Conservation (phyloP, 2,797 vertebrate species). For the Phrynocephalus forsythii region DNA sequence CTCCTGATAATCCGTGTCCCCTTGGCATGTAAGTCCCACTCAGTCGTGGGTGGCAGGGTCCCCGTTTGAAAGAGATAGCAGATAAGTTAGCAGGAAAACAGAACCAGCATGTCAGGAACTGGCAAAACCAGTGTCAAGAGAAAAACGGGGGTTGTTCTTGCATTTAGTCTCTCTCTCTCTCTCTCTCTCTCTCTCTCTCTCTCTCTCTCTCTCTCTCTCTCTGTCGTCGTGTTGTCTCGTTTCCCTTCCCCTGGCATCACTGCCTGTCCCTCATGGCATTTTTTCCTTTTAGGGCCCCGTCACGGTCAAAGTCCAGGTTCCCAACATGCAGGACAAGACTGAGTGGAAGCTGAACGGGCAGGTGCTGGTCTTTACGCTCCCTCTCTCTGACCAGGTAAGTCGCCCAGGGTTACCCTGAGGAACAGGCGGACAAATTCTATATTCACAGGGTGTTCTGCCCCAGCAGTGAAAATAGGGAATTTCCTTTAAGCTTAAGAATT, state of each 20-base stretch:
- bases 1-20: too few species aligned
- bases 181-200: too few species aligned
- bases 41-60: too few species aligned
- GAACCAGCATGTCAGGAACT: background rate
- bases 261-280: background rate
- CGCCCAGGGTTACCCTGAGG: background rate
- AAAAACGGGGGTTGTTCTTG: background rate
- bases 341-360: conserved; percentile 99
- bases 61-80: background rate
- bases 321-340: conserved; percentile 99
- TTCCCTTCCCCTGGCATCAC: background rate
- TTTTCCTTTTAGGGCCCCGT: conserved; percentile 83
- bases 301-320: conserved; percentile 97
- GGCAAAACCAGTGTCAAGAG: background rate
- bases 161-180: background rate
- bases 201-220: background rate
- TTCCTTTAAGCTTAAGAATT: too few species aligned
- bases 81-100: too few species aligned
- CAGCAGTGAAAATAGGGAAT: too few species aligned
- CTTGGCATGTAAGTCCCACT: background rate
- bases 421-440: background rate
- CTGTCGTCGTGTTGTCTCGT: background rate
- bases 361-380: conserved; percentile 94
- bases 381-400: conserved; percentile 93
- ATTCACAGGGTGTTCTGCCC: too few species aligned